phyloP scores from a whole-genome alignment of 2,113 vertebrate species.

The Peucedramus taeniatus region DNA sequence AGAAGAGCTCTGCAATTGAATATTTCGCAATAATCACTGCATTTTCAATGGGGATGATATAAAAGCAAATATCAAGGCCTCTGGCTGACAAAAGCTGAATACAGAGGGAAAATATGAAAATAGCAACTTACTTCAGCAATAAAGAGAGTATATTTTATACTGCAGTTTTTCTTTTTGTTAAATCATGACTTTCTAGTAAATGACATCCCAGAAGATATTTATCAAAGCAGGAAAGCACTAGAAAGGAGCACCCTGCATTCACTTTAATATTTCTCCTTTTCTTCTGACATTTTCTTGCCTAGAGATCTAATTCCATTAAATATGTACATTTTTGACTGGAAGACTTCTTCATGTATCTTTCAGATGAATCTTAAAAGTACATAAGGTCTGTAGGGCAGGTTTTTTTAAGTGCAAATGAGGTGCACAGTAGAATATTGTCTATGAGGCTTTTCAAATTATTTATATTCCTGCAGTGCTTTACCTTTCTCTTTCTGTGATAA shows the following conservation, averaged over 20 bases:
- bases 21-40: slow-evolving; percentile 63
- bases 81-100: slow-evolving; percentile 68
- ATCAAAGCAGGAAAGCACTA: slow-evolving; percentile 77
- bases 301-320: slow-evolving; percentile 83
- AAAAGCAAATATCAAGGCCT: slow-evolving; percentile 70
- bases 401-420: slow-evolving; percentile 86
- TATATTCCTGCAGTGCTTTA: slow-evolving; percentile 77
- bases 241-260: slow-evolving; percentile 70
- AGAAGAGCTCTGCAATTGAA: slow-evolving; percentile 58
- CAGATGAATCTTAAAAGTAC: slow-evolving; percentile 83
- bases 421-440: slow-evolving; percentile 76
- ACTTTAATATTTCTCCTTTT: slow-evolving; percentile 79
- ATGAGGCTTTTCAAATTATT: slow-evolving; percentile 79
- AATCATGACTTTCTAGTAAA: slow-evolving; percentile 79
- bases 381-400: slow-evolving; percentile 79
- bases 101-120: slow-evolving; percentile 69
- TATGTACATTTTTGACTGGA: slow-evolving; percentile 80
- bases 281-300: slow-evolving; percentile 80
- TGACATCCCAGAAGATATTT: slow-evolving; percentile 83
- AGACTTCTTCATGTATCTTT: slow-evolving; percentile 82
- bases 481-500: slow-evolving; percentile 71
- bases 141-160: slow-evolving; percentile 70
- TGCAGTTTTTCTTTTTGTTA: slow-evolving; percentile 69
- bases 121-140: slow-evolving; percentile 70
- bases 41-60: slow-evolving; percentile 62